phyloP scores from a whole-genome alignment of 2,888 invertebrate genomes.

The Sycophila texana region DNA sequence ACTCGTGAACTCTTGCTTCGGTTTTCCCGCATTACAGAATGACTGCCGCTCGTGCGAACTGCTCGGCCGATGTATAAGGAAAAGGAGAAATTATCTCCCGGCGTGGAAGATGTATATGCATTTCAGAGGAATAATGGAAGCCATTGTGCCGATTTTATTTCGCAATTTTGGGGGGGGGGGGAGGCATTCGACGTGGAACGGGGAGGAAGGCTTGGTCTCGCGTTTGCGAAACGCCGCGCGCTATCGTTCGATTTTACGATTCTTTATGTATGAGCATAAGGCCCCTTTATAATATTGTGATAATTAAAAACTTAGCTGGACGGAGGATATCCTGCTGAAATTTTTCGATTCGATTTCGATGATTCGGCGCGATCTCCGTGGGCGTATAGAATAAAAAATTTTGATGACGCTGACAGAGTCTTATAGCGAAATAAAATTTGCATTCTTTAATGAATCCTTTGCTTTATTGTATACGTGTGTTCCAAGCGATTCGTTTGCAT shows the following conservation, averaged over 20 bases:
- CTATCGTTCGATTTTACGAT: neutral
- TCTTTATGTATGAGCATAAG: neutral
- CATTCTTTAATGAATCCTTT: no score
- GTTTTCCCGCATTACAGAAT: neutral
- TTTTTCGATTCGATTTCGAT: neutral
- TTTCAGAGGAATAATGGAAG: conserved; percentile 31
- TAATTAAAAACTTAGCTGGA: no score
- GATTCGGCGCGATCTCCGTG: no score
- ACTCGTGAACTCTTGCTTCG: conserved; percentile 37
- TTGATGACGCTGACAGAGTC: no score
- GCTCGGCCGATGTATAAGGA: conserved; percentile 2
- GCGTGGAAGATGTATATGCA: conserved; percentile 9
- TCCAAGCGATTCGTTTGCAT: no score
- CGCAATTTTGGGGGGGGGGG: neutral
- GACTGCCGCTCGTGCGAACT: conserved; percentile 34
- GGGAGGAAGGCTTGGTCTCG: neutral
- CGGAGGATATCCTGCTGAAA: no score
- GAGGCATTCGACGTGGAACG: neutral
- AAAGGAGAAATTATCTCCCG: conserved; percentile 28
- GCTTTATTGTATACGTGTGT: no score
- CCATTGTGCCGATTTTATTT: conserved; percentile 41
- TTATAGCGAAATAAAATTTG: no score
- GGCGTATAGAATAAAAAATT: no score
- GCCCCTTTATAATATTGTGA: no score
- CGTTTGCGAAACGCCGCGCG: conserved; percentile 1